Base-by-base conservation (phyloP, 2,888 invertebrate species). In the Lordiphosa andalusiaca region DNA sequence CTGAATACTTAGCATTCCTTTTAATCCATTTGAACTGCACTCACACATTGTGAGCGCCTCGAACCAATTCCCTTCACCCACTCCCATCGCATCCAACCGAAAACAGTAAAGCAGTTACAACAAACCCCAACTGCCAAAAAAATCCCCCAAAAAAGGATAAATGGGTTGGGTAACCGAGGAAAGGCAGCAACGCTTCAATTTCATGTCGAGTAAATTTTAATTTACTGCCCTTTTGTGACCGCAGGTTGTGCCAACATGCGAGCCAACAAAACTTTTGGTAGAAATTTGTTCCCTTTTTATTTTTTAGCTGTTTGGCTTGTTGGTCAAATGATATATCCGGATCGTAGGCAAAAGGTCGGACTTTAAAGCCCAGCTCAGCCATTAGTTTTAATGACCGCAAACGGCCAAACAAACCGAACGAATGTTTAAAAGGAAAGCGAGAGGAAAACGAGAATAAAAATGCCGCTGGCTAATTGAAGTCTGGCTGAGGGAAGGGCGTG, bases 221-320 rank as follows among this genome's bases (percentile, higher is more conserved):
- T 81, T 81, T 82, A 82, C 80, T 80, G 73, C 83, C 70, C 80
- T 81, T 82, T 70, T 76, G 80, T 80, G 83, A 73, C 76, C 77
- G 65, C 77, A 73, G 73, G 70, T 66, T 73, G 60, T 63, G 62
- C 73, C 67, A 65, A 50, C 72, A 81, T 71, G 71, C 58, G 61
- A 68, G 71, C 62, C 69, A 64, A 73, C 53, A 46, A 72, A 73
- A 68, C 48, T 62, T 63, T 55, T 50, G 55, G 39, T 12, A 9
- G 23, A 21, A 52, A 53, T 59, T 64, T 42, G 51, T 49, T 52
- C 50, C 52, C 57, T 52, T 52, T 38, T 47, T n/a, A n/a, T n/a
- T 33, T 44, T 30, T 58, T 62, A 56, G 56, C 58, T 59, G 59
- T 59, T 76, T 72, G 76, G 67, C 73, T 69, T 73, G 63, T 64